Evolutionary conservation across 2,113 vertebrate species (phyloP), one percentile per base, ranked within the genome.

Genomic region (Prolemur simus): DNA sequence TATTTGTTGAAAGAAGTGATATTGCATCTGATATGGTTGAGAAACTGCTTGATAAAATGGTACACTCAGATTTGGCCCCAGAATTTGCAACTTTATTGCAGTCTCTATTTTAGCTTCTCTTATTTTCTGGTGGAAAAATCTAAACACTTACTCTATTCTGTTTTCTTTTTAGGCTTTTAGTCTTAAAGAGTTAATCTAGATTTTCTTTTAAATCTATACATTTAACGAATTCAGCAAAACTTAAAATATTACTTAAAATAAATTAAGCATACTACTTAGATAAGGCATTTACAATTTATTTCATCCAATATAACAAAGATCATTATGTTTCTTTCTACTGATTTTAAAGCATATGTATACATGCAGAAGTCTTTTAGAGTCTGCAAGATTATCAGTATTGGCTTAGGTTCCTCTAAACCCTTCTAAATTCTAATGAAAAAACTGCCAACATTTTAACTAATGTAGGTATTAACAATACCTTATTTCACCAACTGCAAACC

Each of bases 221-320:
- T 77, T 89, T 87, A 95, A 86, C 82, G 27, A 97, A 45, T 69
- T 85, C 58, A 83, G 39, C 13, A 82, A 77, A 91, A 95, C 8
- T 89, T 63, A 96, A 95, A 90, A 80, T 80, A 83, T 32, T 66
- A 78, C 78, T 86, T 90, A 94, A 87, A 90, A 34, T 96, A 64
- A 81, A 47, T 63, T 54, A 71, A 17, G 2, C 23, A 27, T 45
- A 9, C 20, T 52, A 58, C 29, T 86, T 80, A 92, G 13, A 89
- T 45, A 54, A 86, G 47, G 25, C 15, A 80, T 73, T 93, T 37
- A 37, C n/a, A 93, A 54, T 12, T 25, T 80, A 73, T 84, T 95
- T 91, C 39, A 80, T 91, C 18, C 0, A 71, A 12, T 47, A 34
- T 52, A 64, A 42, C n/a, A 66, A 68, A 97, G n/a, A 77, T 18